Evolutionary conservation across 2,113 vertebrate genomes (phyloP).

Genomic region (Paraplagusia blochii): DNA sequence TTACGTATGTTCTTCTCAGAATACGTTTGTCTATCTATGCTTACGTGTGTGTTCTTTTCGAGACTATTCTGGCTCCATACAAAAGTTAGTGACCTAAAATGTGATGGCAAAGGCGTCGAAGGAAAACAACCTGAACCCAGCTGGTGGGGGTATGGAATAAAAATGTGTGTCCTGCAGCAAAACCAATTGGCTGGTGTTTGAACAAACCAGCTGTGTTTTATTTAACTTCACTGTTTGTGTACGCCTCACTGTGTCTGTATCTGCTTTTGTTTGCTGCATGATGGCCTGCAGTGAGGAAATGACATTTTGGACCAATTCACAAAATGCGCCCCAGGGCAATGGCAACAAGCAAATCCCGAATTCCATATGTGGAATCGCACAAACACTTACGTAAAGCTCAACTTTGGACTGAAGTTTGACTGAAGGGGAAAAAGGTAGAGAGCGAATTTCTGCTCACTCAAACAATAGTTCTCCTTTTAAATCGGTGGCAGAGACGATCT

Average conservation of each 20-base stretch:
- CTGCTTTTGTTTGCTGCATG: conserved; percentile 50
- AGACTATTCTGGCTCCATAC: no score
- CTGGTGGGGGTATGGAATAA: conserved; percentile 52
- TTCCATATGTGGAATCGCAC: conserved; percentile 3
- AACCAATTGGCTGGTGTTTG: conserved; percentile 59
- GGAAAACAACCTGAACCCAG: conserved; percentile 51
- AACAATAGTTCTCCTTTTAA: conserved; percentile 58
- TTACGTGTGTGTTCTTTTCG: no score
- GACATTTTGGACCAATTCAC: conserved; percentile 58
- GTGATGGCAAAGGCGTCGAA: conserved; percentile 36
- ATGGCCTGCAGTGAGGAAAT: conserved; percentile 56
- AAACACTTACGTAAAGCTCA: conserved; percentile 27
- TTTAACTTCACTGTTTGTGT: conserved; percentile 47
- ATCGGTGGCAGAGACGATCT: conserved; percentile 53
- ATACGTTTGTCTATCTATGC: no score
- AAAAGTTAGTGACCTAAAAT: no score
- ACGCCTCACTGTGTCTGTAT: conserved; percentile 29
- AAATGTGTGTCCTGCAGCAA: conserved; percentile 59
- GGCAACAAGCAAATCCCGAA: conserved; percentile 24
- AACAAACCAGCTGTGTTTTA: conserved; percentile 62
- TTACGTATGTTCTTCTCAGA: no score
- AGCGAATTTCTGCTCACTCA: conserved; percentile 60
- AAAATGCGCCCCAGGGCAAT: conserved; percentile 40
- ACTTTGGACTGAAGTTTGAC: conserved; percentile 65
- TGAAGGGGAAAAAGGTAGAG: conserved; percentile 52